phyloP scores from a whole-genome alignment of 37 sponge, comb jelly and placozoan species.

The Haliclona indistincta region DNA sequence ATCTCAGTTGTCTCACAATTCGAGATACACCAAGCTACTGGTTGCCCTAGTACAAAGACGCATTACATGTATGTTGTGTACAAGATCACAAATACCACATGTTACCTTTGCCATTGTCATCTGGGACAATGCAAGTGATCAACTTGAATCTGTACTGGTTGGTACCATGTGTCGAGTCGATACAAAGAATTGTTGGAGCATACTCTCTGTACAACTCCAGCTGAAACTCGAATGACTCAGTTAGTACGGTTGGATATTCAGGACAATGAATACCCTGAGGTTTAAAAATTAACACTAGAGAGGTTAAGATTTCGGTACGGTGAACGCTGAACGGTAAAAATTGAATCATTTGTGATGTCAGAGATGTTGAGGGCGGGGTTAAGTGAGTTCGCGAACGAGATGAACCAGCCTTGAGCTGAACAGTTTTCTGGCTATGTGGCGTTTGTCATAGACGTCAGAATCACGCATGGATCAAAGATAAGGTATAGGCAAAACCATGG shows the following conservation, averaged over 20 bases:
- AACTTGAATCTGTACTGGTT: constrained; percentile 34
- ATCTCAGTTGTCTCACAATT: neutral
- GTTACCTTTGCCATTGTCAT: constrained; percentile 34
- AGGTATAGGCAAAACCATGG: too few relatives aligned
- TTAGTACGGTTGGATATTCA: neutral
- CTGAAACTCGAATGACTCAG: constrained; percentile 12
- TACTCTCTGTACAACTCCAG: constrained; percentile 8
- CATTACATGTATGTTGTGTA: neutral
- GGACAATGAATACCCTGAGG: neutral
- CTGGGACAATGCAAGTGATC: constrained; percentile 22
- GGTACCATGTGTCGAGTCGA: constrained; percentile 43
- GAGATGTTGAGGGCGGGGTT: too few relatives aligned
- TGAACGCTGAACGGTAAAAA: too few relatives aligned
- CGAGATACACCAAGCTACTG: constrained; percentile 19
- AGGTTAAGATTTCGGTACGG: too few relatives aligned
- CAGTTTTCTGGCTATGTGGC: too few relatives aligned
- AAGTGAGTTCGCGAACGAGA: too few relatives aligned
- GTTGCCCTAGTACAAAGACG: neutral
- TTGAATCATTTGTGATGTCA: too few relatives aligned
- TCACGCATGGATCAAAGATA: too few relatives aligned
- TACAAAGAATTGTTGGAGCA: constrained; percentile 25
- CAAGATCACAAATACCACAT: neutral
- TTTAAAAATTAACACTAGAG: constrained; percentile 4
- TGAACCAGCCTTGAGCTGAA: too few relatives aligned
- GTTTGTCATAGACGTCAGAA: too few relatives aligned